Evolutionary conservation across 2,888 invertebrate genomes (phyloP), one percentile per base, ranked within the genome.

Genomic region (Caenorhabditis angaria): DNA sequence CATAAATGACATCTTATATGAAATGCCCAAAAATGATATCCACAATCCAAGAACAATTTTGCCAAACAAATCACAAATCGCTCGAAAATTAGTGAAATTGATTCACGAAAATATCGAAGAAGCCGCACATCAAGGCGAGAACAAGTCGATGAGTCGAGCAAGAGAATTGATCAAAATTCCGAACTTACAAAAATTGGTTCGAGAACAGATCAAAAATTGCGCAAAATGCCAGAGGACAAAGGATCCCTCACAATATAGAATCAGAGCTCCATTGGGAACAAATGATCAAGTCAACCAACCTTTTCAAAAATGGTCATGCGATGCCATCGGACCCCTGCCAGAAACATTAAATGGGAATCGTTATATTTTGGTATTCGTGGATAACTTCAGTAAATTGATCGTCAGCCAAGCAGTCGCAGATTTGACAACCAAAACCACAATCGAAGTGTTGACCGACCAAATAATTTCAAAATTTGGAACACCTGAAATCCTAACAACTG

Each of bases 241-340:
- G 28, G 51, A 63, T 22, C 32, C 29, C 4, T 50, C 29, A 10
- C 27, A 27, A 28, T 59, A 59, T 29, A 51, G 24, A 1, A 58
- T 51, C 18, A 27, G 18, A n/a, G 55, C 48, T 2, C 18, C 41
- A 6, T 29, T 55, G n/a, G 29, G 48, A 55, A 35, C 20, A 18
- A 32, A 68, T 18, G 59, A 64, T 24, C 27, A 22, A 10, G 24
- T 60, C 0, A n/a, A 5, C 8, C 4, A 22, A 25, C 76, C 76
- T 35, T 74, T 66, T 50, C 41, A 64, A 27, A 20, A 67, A 28
- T 32, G 70, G 3, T 68, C 75, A 32, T 55, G 61, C 20, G 75
- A 77, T 50, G 32, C 68, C 10, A 27, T 61, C n/a, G 77, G 77
- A 54, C 68, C 68, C 6, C 48, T 77, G 1, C 72, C 69, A 22